These are phyloP conservation scores for Diorhabda elongata DNA, from an alignment of 1,140 invertebrate genomes.

Conservation along the genomic window DNA sequence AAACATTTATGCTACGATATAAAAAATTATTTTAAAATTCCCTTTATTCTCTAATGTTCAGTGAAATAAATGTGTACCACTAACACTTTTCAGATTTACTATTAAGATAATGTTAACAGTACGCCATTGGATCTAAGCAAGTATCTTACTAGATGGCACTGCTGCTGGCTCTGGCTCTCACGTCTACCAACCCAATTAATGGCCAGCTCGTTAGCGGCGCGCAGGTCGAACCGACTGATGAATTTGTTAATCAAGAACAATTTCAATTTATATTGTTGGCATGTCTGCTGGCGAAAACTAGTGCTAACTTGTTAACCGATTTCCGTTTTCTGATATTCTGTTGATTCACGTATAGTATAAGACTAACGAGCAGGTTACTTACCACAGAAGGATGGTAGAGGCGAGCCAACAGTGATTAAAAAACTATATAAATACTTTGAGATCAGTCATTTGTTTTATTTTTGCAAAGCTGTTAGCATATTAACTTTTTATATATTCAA, in stretches of 20 bases:
- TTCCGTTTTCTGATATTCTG: constrained; percentile 5
- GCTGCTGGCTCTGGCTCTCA: neutral
- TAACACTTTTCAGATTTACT: too few species aligned
- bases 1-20: too few species aligned
- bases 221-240: constrained; percentile 19
- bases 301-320: constrained; percentile 12
- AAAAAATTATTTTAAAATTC: too few species aligned
- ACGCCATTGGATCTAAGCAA: constrained; percentile 6
- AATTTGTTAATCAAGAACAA: constrained; percentile 23
- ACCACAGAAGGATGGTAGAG: neutral
- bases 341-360: neutral
- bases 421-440: neutral
- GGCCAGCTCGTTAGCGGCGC: constrained; percentile 18
- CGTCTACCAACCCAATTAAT: constrained; percentile 20
- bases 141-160: constrained; percentile 14
- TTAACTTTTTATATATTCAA: neutral
- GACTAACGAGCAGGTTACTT: neutral
- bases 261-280: constrained; percentile 23
- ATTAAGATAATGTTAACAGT: neutral
- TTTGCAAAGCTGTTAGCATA: neutral
- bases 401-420: neutral
- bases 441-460: neutral
- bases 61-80: too few species aligned
- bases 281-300: constrained; percentile 12
- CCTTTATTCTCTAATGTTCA: too few species aligned